Conservation (phyloP, 1,140 invertebrate genomes). For the Drosophila dunni region DNA sequence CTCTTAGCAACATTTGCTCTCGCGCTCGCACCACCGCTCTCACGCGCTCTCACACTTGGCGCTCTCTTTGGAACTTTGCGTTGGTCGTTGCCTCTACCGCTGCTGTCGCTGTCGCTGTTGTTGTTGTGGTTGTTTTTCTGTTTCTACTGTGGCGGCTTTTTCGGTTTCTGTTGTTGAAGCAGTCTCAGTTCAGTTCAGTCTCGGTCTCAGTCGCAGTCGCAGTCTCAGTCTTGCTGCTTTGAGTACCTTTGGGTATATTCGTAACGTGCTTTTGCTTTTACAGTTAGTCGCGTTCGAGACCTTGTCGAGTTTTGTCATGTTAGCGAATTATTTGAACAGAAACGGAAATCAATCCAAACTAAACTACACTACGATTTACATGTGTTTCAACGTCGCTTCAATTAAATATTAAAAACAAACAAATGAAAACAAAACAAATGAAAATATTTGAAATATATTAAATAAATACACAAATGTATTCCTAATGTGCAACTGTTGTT, state of each 20-base stretch:
- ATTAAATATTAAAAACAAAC: conserved; percentile 34
- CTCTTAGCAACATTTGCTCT: conserved; percentile 14
- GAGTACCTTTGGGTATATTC: conserved; percentile 75
- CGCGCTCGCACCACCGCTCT: conserved; percentile 18
- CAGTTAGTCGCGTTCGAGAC: conserved; percentile 85
- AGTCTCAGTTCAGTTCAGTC: conserved; percentile 30
- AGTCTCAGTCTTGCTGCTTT: conserved; percentile 49
- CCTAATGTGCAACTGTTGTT: conserved; percentile 46
- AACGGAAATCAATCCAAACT: conserved; percentile 18
- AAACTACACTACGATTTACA: conserved; percentile 21
- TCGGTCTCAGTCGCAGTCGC: conserved; percentile 40
- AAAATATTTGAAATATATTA: conserved; percentile 18
- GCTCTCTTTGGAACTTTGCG: conserved; percentile 24
- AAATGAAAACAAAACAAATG: conserved; percentile 20
- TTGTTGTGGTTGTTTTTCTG: conserved; percentile 6
- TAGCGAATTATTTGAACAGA: conserved; percentile 63
- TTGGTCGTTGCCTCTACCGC: conserved; percentile 47
- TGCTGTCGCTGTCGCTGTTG: conserved; percentile 23
- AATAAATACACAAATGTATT: conserved; percentile 26
- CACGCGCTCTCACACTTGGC: not conserved
- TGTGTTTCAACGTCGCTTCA: conserved; percentile 36
- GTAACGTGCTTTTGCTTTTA: conserved; percentile 83
- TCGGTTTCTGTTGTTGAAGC: conserved; percentile 45
- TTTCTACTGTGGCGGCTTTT: conserved; percentile 50
- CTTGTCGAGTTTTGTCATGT: conserved; percentile 85